phyloP scores from a whole-genome alignment of 2,888 invertebrate genomes.

The Sericinus montela region DNA sequence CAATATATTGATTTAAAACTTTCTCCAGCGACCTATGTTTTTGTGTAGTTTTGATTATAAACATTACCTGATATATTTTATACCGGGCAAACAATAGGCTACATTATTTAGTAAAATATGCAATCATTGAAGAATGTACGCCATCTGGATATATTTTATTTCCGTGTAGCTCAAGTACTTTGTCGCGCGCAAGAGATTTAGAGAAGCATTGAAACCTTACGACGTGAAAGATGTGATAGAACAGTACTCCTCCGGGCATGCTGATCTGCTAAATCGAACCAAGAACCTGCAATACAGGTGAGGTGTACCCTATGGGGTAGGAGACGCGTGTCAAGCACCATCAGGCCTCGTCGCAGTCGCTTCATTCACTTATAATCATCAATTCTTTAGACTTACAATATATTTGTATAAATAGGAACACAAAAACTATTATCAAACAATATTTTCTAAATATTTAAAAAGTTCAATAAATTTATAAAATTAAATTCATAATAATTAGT shows the following conservation, averaged over 20 bases:
- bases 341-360: constrained; percentile 25
- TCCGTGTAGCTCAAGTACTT: constrained; percentile 89
- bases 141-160: constrained; percentile 64
- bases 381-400: not conserved
- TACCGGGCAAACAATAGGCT: too few species aligned
- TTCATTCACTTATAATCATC: constrained; percentile 20
- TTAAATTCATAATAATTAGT: too few species aligned
- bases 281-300: constrained; percentile 92
- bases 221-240: constrained; percentile 97
- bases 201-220: constrained; percentile 94
- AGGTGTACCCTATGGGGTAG: constrained; percentile 40
- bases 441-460: too few species aligned
- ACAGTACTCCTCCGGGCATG: constrained; percentile 93
- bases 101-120: not conserved
- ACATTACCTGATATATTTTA: too few species aligned
- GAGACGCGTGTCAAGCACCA: constrained; percentile 51
- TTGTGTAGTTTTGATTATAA: too few species aligned
- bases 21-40: too few species aligned
- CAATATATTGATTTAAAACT: too few species aligned
- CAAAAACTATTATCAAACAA: too few species aligned
- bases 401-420: too few species aligned
- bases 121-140: constrained; percentile 15
- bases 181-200: constrained; percentile 94
- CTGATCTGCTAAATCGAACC: constrained; percentile 92
- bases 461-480: too few species aligned